Evolutionary conservation across 2,888 invertebrate genomes (phyloP), one percentile per base, ranked within the genome.

Genomic region (Nemotelus nigrinus): DNA sequence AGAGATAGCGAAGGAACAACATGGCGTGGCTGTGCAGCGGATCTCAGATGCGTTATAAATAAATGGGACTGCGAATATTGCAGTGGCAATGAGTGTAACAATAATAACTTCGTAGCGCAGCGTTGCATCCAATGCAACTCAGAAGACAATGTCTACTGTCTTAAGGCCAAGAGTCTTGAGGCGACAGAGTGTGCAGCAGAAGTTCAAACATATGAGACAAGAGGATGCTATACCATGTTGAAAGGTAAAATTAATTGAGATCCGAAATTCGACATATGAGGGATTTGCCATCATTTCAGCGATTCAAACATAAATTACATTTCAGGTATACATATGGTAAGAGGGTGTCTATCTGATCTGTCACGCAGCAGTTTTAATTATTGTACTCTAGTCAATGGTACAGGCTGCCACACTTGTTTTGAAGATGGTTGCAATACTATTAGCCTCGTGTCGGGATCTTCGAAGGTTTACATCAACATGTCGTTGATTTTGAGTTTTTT

Each of bases 81-180:
- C 57, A 47, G 25, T 68, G 8, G 39, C n/a, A 25, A 77, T n/a
- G 48, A 68, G 10, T 78, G 78, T 44, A 78, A 78, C 53, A 68
- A 45, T 6, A 3, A 60, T 41, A 58, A 72, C 47, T 3, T 67
- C 0, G 7, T 60, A 6, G 8, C 10, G 10, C 74, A 78, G 63
- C 44, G 8, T 7, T 78, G 78, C 41, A 44, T 77, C 3, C 67
- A 67, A 39, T 77, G 78, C 50, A 8, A n/a, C 2, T 60, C 70
- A 8, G 39, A 25, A 8, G 7, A 5, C n/a, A 8, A 50, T 45
- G 48, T 57, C 47, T 10, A 75, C 6, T 63, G 63, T 10, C 10
- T 39, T 3, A 5, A 6, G 25, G 47, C 5, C 7, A 53, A 63
- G 4, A 41, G 25, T 2, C 3, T 60, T 1, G 43, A 48, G 1